Base-by-base conservation (phyloP, 2,113 vertebrate species). In the Delphinus delphis region DNA sequence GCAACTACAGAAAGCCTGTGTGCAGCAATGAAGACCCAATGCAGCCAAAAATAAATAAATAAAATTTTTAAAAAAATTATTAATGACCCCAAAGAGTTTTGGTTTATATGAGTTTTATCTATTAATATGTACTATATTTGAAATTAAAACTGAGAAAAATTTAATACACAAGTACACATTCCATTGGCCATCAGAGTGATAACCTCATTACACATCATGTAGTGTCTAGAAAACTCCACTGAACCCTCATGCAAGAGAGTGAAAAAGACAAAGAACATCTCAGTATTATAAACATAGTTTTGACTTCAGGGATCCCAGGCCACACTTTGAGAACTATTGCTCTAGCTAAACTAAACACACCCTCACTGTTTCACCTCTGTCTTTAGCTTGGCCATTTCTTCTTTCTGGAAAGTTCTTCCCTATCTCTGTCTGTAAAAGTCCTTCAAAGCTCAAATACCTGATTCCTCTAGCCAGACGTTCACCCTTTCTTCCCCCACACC, bases 301-400 rank as follows among this genome's bases (percentile, higher is more conserved):
- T 86, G 67, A 74, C 83, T 92, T 79, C 14, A n/a, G 47, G 31
- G 31, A 53, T 31, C 77, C 70, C 31, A 65, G 41, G 79, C 20
- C 53, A 89, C 10, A 55, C 26, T 90, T 47, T 50, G 33, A 88
- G 60, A 92, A 74, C 8, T 7, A 85, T 0, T 62, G 36, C 44
- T 95, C 67, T 50, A 82, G 21, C 67, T 85, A 71, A 68, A 90
- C 50, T 87, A 88, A 84, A 95, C 17, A 74, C 31, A 55, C 9
- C 28, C 65, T 88, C 38, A 84, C 15, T 93, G 55, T 71, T n/a
- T 67, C 53, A 50, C 31, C 25, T 79, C 65, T 60, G 31, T 38
- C 38, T 77, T 96, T 60, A 90, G 77, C 26, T 83, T 95, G 74
- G 38, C 53, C 44, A 88, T 47, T 93, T 90, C 44, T 92, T 96